These are phyloP conservation scores for Cavia porcellus DNA, from an alignment of 2,113 vertebrate genomes.

Conservation along the genomic window DNA sequence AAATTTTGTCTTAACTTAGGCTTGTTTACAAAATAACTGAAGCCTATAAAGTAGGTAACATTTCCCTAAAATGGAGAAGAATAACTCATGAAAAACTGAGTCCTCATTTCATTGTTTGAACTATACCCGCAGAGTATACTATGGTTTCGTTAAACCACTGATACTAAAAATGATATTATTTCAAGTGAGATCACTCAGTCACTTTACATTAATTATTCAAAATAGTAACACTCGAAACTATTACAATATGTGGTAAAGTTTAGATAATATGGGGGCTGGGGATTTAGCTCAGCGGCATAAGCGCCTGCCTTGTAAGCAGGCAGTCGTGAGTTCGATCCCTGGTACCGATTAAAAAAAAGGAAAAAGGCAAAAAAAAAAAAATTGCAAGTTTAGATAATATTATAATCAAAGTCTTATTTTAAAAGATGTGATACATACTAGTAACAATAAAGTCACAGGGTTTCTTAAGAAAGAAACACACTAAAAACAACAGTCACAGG, in stretches of 20 bases:
- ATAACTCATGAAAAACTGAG: conserved; percentile 2
- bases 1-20: background rate
- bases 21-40: background rate
- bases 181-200: background rate
- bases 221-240: background rate
- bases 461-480: background rate
- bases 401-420: background rate
- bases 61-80: background rate
- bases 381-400: background rate
- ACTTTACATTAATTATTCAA: conserved; percentile 13
- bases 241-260: background rate
- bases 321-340: too few relatives aligned
- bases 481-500: background rate
- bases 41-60: background rate
- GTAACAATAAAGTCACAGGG: background rate
- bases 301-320: too few relatives aligned
- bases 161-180: background rate
- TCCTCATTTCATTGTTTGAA: background rate
- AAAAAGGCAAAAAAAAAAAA: too few relatives aligned
- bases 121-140: background rate
- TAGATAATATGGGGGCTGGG: too few relatives aligned
- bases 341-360: too few relatives aligned
- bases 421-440: background rate
- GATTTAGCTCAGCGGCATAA: too few relatives aligned
- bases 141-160: background rate